A percentile compares a stretch with the other conserved stretches of the same genome.
phyloP scores from a whole-genome alignment of 2,797 vertebrate species.

The Sebastolobus altivelis region DNA sequence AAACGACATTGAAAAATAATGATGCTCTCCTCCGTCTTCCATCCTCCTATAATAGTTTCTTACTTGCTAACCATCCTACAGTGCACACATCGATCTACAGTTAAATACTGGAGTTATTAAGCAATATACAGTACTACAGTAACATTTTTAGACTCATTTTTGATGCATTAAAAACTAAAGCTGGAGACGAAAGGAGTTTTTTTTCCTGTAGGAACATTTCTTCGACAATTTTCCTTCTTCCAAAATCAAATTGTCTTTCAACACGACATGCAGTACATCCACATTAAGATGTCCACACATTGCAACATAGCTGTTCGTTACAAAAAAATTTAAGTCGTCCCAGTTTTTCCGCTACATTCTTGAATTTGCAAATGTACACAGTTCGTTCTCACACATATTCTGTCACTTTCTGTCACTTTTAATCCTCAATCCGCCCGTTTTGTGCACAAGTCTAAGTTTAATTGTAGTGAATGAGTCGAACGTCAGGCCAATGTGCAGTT shows the following conservation, averaged over 20 bases:
- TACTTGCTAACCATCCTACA: neutral
- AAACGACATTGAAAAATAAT: neutral
- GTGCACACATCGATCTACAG: neutral
- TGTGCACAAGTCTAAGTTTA: neutral
- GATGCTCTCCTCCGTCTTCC: neutral
- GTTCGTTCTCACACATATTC: neutral
- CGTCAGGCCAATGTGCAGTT: constrained; percentile 45
- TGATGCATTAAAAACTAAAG: neutral
- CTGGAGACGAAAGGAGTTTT: neutral
- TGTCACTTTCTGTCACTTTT: neutral
- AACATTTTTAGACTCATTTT: neutral
- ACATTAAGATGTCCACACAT: neutral
- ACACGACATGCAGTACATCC: neutral
- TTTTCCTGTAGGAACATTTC: neutral
- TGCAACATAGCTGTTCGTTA: neutral
- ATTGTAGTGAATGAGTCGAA: constrained; percentile 17
- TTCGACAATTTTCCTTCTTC: neutral
- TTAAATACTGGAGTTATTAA: neutral
- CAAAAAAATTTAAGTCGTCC: neutral
- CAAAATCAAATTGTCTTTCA: neutral
- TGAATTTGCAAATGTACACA: neutral
- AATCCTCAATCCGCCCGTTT: neutral
- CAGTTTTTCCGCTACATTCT: neutral
- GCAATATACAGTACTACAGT: neutral
- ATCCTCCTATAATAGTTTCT: neutral